These are phyloP conservation scores for Podarcis cretensis DNA, from an alignment of 2,113 vertebrate genomes.

Conservation along the genomic window DNA sequence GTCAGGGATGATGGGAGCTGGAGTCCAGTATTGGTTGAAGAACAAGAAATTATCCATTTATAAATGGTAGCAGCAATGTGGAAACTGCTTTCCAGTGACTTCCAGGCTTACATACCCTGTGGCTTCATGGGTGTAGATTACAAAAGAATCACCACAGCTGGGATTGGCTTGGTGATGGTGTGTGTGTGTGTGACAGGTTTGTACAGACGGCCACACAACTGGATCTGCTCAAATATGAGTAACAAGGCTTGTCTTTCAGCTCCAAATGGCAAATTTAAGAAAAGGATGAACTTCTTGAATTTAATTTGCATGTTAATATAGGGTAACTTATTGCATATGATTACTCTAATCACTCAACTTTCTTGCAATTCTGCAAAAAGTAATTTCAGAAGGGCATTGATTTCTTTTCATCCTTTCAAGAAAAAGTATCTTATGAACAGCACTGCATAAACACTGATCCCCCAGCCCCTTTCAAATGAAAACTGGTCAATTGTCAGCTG, in stretches of 20 bases:
- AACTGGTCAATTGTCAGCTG: conserved; percentile 15
- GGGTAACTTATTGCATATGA: neutral
- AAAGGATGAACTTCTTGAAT: neutral
- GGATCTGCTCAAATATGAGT: neutral
- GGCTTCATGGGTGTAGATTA: neutral
- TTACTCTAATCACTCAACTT: neutral
- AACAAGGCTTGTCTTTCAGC: neutral
- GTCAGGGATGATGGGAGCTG: no score
- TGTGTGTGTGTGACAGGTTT: neutral
- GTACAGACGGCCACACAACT: neutral
- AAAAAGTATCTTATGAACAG: neutral
- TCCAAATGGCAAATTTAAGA: neutral
- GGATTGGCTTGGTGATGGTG: neutral
- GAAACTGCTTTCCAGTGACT: no score
- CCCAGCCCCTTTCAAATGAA: rapidly evolving
- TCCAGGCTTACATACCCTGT: no score
- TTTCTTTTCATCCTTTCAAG: conserved; percentile 31
- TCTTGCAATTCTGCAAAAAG: neutral
- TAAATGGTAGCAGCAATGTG: no score
- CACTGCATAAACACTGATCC: conserved; percentile 17
- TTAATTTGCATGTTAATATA: neutral
- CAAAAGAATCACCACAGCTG: neutral
- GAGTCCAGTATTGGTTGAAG: no score
- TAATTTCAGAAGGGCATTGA: neutral
- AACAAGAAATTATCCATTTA: no score